Evolutionary conservation across 2,888 invertebrate species (phyloP).

Genomic region (Spilosoma lubricipeda): DNA sequence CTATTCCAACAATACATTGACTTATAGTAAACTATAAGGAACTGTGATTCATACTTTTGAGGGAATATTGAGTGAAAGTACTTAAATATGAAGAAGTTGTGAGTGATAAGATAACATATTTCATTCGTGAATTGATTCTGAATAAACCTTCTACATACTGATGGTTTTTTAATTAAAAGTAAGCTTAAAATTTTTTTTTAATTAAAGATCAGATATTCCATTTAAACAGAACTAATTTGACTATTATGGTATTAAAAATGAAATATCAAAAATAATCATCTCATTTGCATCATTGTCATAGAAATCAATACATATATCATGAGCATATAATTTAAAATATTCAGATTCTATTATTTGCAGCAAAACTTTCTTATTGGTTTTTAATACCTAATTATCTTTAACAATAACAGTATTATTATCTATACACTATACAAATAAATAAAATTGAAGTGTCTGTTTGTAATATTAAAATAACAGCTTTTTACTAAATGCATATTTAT

Average conservation of each 20-base stretch:
- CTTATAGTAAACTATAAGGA: background rate
- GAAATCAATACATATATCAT: too few relatives aligned
- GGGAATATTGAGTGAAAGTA: background rate
- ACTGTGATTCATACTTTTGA: background rate
- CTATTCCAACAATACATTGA: background rate
- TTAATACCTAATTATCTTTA: too few relatives aligned
- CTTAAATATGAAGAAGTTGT: background rate
- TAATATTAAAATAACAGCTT: too few relatives aligned
- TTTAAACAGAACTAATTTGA: background rate
- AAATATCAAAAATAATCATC: background rate
- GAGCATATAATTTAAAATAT: background rate
- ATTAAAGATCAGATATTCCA: background rate
- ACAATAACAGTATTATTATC: too few relatives aligned
- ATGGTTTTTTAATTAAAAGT: background rate
- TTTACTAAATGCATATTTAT: too few relatives aligned
- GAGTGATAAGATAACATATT: background rate
- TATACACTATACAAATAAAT: too few relatives aligned
- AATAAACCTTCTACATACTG: background rate
- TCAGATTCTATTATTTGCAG: background rate
- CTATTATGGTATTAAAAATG: background rate
- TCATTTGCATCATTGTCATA: too few relatives aligned
- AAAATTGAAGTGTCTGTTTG: too few relatives aligned
- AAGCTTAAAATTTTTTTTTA: background rate
- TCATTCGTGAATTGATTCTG: background rate
- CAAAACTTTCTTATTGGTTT: too few relatives aligned